A percentile compares a stretch with the other conserved stretches of the same genome.
These are phyloP conservation scores for Mactromeris polynyma DNA, from an alignment of 2,888 invertebrate genomes.

Conservation along the genomic window DNA sequence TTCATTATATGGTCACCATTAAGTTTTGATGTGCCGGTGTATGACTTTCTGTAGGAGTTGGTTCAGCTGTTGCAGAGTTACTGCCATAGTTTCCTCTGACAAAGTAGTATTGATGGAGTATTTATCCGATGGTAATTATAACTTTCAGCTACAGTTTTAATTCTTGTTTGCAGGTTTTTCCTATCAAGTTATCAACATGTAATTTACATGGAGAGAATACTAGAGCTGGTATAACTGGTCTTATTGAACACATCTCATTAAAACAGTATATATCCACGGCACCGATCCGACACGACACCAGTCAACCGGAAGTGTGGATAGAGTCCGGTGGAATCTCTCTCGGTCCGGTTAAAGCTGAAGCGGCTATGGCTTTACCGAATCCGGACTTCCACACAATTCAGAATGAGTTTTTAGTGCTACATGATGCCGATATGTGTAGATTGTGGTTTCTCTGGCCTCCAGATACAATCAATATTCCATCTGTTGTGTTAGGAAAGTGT, in stretches of 20 bases:
- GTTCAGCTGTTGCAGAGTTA: no score
- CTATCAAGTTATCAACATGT: constrained; percentile 95
- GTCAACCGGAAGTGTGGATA: constrained; percentile 90
- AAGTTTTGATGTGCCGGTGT: no score
- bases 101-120: no score
- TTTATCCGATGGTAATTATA: no score
- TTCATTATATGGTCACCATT: no score
- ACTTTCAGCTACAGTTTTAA: no score
- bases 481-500: constrained; percentile 90
- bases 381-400: constrained; percentile 85
- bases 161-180: constrained; percentile 92
- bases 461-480: constrained; percentile 86
- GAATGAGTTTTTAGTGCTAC: constrained; percentile 87
- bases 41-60: no score
- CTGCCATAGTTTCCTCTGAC: no score
- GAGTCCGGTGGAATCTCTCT: constrained; percentile 96
- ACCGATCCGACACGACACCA: constrained; percentile 76
- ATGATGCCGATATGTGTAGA: constrained; percentile 94
- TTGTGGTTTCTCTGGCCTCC: constrained; percentile 98
- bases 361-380: constrained; percentile 90
- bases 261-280: constrained; percentile 90
- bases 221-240: constrained; percentile 94
- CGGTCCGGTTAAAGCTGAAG: constrained; percentile 96
- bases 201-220: constrained; percentile 98
- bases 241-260: constrained; percentile 92